Percentiles rank a stretch among this genome's conserved stretches.
Evolutionary conservation across 2,113 vertebrate species (phyloP).

Genomic region (Microcebus jonahi): DNA sequence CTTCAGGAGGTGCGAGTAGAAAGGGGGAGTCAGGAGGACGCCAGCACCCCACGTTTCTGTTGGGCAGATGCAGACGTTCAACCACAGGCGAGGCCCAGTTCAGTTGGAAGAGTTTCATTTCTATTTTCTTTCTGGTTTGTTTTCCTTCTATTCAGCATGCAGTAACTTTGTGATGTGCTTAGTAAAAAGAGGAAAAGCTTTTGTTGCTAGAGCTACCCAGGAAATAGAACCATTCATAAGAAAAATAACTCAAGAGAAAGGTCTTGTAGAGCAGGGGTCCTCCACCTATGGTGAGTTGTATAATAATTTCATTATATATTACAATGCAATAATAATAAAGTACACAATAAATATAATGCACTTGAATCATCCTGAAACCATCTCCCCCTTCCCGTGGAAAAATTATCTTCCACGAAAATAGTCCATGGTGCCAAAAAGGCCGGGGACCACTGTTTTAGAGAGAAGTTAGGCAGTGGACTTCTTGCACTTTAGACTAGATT

Average conservation of each 20-base stretch:
- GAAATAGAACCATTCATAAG: neutral
- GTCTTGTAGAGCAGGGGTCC: neutral
- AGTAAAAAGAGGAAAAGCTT: neutral
- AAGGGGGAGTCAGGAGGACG: neutral
- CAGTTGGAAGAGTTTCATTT: neutral
- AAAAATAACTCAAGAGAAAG: neutral
- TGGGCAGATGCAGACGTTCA: fast-evolving
- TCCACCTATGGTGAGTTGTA: too few species aligned
- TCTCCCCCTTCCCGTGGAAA: too few species aligned
- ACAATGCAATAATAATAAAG: too few species aligned
- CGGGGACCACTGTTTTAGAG: too few species aligned
- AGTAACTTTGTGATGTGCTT: neutral
- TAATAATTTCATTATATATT: too few species aligned
- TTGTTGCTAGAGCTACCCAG: neutral
- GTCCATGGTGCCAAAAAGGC: too few species aligned
- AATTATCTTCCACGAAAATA: too few species aligned
- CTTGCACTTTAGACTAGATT: slow-evolving; percentile 44
- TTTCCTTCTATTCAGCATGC: neutral
- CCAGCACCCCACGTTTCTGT: fast-evolving
- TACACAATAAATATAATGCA: too few species aligned
- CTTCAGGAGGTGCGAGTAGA: too few species aligned
- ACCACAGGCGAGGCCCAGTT: neutral
- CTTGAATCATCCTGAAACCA: too few species aligned
- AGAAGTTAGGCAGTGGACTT: neutral
- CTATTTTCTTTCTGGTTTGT: neutral